Evolutionary conservation across 1,140 invertebrate genomes (phyloP).

Genomic region (Neodiprion virginianus): DNA sequence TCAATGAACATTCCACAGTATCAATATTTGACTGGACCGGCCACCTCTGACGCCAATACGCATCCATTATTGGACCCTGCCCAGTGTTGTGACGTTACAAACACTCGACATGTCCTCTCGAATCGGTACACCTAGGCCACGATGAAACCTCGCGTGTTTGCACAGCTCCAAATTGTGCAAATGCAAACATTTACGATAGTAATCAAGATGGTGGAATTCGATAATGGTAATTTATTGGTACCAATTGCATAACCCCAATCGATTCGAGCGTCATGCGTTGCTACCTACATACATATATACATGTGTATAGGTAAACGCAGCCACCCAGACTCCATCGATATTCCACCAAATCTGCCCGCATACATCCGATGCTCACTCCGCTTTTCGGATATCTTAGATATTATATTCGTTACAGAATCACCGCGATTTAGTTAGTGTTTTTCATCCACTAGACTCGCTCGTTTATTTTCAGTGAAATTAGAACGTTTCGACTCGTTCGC

Average conservation of each 20-base stretch:
- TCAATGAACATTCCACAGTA: constrained; percentile 1
- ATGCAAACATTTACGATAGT: background rate
- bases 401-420: too few species aligned
- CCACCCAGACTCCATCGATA: too few species aligned
- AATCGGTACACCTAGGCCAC: background rate
- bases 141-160: background rate
- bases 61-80: background rate
- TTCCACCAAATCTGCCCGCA: too few species aligned
- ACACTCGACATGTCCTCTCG: background rate
- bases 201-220: background rate
- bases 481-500: too few species aligned
- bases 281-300: background rate
- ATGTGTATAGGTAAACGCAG: background rate
- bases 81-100: background rate
- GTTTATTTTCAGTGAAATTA: too few species aligned
- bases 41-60: background rate
- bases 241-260: background rate
- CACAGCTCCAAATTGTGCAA: background rate
- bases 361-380: too few species aligned
- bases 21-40: background rate
- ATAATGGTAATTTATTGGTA: background rate
- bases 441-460: too few species aligned
- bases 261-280: background rate
- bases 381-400: too few species aligned
- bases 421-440: too few species aligned